Evolutionary conservation across 2,888 invertebrate species (phyloP).

Genomic region (Entomobrya multifasciata): DNA sequence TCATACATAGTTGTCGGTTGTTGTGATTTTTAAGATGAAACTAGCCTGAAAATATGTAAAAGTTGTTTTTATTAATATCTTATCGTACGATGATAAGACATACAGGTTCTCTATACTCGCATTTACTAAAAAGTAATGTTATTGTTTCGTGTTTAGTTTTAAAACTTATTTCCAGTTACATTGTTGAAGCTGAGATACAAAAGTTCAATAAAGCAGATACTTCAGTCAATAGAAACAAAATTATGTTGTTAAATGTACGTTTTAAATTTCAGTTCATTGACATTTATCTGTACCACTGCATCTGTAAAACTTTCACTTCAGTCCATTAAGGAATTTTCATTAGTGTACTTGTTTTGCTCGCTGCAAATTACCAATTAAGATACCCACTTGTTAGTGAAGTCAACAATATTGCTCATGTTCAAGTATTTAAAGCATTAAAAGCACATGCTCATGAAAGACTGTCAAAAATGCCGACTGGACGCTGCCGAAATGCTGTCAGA

Average conservation of each 20-base stretch:
- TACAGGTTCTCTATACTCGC: slow-evolving; percentile 38
- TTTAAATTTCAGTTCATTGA: not conserved
- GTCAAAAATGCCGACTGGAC: too few species aligned
- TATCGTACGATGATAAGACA: not conserved
- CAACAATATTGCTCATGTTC: too few species aligned
- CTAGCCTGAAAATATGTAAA: slow-evolving; percentile 47
- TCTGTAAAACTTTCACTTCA: not conserved
- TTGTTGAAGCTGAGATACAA: slow-evolving; percentile 22
- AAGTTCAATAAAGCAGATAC: slow-evolving; percentile 34
- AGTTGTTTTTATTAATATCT: slow-evolving; percentile 41
- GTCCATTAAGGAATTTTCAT: not conserved
- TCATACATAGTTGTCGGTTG: slow-evolving; percentile 7
- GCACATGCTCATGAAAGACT: too few species aligned
- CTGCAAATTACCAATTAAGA: too few species aligned
- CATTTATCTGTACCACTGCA: not conserved
- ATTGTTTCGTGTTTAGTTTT: not conserved
- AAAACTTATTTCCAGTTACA: slow-evolving; percentile 18
- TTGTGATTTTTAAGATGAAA: slow-evolving; percentile 62
- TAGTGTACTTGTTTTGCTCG: too few species aligned
- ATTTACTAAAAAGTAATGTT: slow-evolving; percentile 28
- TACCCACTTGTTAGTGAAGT: too few species aligned
- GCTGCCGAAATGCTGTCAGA: too few species aligned
- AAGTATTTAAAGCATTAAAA: too few species aligned
- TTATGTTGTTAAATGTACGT: too few species aligned
- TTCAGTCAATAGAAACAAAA: not conserved